Evolutionary conservation across 2,113 vertebrate genomes (phyloP).

Genomic region (Ranitomeya imitator): DNA sequence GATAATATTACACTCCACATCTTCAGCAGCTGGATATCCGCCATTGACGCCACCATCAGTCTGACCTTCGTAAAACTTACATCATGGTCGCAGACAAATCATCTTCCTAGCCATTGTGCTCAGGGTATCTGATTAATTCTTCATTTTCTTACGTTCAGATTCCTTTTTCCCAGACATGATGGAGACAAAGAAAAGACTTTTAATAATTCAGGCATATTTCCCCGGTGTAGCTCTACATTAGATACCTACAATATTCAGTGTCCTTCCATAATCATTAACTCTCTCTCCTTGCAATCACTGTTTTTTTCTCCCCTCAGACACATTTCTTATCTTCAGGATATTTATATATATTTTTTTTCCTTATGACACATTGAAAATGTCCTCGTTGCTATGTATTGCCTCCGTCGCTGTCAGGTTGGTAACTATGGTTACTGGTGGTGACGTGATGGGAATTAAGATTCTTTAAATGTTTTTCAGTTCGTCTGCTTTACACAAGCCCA

Average conservation of each 20-base stretch:
- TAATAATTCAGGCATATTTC: slow-evolving; percentile 17
- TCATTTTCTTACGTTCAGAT: not conserved
- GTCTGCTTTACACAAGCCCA: slow-evolving; percentile 39
- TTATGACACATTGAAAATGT: slow-evolving; percentile 53
- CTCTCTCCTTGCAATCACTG: slow-evolving; percentile 1
- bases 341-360: slow-evolving; percentile 36
- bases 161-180: not conserved
- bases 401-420: slow-evolving; percentile 54
- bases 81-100: not conserved
- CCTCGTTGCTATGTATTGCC: slow-evolving; percentile 51
- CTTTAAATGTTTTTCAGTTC: slow-evolving; percentile 50
- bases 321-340: slow-evolving; percentile 52
- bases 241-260: not conserved
- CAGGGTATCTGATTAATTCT: not conserved
- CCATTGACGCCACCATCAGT: not conserved
- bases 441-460: slow-evolving; percentile 54
- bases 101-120: slow-evolving; percentile 20
- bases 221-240: not conserved
- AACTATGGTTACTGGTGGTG: slow-evolving; percentile 54
- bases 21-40: slow-evolving; percentile 14
- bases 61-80: slow-evolving; percentile 36
- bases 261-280: slow-evolving; percentile 1
- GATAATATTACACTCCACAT: slow-evolving; percentile 40
- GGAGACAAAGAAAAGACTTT: not conserved
- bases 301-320: slow-evolving; percentile 7